Conservation (phyloP, 2,888 invertebrate species). For the Spodoptera littoralis region DNA sequence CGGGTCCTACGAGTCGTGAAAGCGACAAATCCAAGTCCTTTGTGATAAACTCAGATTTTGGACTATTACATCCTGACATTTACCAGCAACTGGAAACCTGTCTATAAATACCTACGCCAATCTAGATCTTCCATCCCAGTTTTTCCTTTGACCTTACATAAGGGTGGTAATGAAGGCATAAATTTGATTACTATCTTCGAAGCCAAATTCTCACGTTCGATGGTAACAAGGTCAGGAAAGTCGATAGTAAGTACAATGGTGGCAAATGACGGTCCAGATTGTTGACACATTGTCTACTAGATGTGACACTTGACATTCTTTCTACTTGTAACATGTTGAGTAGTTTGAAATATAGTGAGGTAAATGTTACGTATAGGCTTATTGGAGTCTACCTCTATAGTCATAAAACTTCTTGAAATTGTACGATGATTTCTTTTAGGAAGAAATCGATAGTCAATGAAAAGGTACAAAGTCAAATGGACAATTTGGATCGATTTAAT, state of each 20-base stretch:
- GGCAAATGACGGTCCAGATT: slow-evolving; percentile 37
- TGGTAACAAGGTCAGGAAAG: slow-evolving; percentile 31
- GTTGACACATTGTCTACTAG: slow-evolving; percentile 46
- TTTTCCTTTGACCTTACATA: slow-evolving; percentile 19
- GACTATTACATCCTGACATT: slow-evolving; percentile 2
- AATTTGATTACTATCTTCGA: slow-evolving; percentile 50
- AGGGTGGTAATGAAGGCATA: slow-evolving; percentile 48
- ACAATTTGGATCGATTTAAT: no score
- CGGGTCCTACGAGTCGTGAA: no score
- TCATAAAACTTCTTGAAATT: no score
- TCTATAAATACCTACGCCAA: slow-evolving; percentile 9
- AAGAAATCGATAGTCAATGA: no score
- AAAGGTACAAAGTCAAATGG: no score
- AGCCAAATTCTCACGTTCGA: slow-evolving; percentile 27
- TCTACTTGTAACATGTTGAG: background rate
- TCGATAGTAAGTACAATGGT: slow-evolving; percentile 45
- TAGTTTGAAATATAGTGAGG: no score
- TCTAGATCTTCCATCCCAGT: slow-evolving; percentile 12
- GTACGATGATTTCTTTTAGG: no score
- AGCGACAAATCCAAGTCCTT: slow-evolving; percentile 1
- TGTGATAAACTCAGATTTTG: slow-evolving; percentile 14
- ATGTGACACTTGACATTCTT: slow-evolving; percentile 14
- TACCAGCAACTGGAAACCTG: slow-evolving; percentile 8
- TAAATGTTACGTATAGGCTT: no score
- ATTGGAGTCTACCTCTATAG: no score